Percentiles rank a stretch among this genome's conserved stretches.
Conservation (phyloP, 2,797 vertebrate genomes). For the Scomberomorus guttatus region DNA sequence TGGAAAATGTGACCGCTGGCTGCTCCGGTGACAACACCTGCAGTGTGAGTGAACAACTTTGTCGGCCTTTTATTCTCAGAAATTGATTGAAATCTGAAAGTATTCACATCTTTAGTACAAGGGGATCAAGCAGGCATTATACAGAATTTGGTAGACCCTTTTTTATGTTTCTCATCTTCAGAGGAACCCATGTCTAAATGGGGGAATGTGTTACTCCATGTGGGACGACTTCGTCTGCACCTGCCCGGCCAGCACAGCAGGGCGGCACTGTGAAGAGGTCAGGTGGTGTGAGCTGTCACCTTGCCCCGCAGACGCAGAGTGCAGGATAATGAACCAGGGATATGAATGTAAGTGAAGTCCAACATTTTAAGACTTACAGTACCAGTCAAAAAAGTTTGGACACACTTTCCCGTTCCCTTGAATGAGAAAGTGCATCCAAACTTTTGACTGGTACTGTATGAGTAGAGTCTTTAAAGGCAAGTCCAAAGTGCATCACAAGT, state of each 20-base stretch:
- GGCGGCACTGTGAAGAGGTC: conserved; percentile 89
- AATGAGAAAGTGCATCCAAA: no score
- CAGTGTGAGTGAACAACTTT: conserved; percentile 79
- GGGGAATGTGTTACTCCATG: conserved; percentile 88
- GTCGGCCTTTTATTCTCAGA: background rate
- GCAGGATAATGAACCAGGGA: conserved; percentile 85
- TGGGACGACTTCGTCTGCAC: conserved; percentile 93
- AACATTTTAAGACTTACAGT: accelerated
- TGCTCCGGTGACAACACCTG: conserved; percentile 90
- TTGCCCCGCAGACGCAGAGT: conserved; percentile 86
- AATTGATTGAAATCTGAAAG: background rate
- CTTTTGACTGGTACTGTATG: no score
- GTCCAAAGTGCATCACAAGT: no score
- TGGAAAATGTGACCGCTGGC: conserved; percentile 88
- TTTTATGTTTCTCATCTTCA: conserved; percentile 64
- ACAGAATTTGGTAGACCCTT: background rate
- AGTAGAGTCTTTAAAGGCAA: no score
- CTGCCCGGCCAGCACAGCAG: conserved; percentile 88
- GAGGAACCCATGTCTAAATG: conserved; percentile 90
- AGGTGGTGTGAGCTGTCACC: conserved; percentile 90
- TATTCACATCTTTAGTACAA: background rate
- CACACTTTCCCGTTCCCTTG: no score
- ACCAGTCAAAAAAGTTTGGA: no score
- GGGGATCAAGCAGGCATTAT: background rate
- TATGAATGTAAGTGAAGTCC: conserved; percentile 91